These are phyloP conservation scores for Tragelaphus imberbis DNA, from an alignment of 2,113 vertebrate genomes.

Conservation along the genomic window DNA sequence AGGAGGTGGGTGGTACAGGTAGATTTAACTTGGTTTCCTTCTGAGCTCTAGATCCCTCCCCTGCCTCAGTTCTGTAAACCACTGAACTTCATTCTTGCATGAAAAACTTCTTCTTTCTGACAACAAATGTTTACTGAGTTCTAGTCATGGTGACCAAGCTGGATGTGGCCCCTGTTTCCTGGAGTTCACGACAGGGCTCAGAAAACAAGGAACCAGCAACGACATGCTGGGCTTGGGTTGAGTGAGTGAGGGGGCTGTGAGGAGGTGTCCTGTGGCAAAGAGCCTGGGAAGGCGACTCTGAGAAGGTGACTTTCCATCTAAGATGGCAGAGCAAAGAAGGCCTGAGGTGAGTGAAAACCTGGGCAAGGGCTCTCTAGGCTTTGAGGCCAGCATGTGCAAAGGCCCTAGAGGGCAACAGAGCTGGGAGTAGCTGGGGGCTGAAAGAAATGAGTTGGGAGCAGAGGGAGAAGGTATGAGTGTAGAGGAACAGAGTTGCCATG, in stretches of 20 bases:
- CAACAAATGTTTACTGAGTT: neutral
- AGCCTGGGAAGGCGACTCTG: neutral
- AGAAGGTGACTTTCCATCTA: neutral
- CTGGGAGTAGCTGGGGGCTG: neutral
- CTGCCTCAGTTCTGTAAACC: neutral
- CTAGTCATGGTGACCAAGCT: fast-evolving
- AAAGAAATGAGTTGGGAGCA: neutral
- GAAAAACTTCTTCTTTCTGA: neutral
- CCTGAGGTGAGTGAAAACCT: neutral
- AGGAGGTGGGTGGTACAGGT: neutral
- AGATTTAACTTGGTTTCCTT: neutral
- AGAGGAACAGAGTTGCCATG: neutral
- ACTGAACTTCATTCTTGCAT: neutral
- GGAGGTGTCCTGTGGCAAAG: neutral
- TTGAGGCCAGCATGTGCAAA: neutral
- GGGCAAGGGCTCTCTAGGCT: neutral
- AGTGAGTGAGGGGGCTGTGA: neutral
- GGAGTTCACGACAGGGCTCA: fast-evolving
- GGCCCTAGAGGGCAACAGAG: neutral
- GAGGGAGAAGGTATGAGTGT: neutral
- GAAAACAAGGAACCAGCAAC: neutral
- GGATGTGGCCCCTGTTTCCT: neutral
- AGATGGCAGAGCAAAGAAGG: neutral
- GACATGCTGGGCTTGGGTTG: neutral
- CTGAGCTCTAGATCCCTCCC: neutral